These are phyloP conservation scores for Microcaecilia unicolor DNA, from an alignment of 2,797 vertebrate genomes.

Conservation along the genomic window DNA sequence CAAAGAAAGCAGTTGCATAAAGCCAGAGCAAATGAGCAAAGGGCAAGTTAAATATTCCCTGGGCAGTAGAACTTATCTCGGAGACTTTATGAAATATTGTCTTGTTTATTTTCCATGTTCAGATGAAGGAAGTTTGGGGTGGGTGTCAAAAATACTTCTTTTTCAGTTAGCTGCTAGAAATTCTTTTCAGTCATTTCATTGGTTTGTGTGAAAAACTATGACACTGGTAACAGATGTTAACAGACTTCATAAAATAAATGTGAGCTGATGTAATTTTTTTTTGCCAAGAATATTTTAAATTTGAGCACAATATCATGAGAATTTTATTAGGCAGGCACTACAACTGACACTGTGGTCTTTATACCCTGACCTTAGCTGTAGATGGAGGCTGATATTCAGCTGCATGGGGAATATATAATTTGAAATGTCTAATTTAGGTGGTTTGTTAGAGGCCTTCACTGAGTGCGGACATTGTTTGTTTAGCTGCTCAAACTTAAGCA, in stretches of 20 bases:
- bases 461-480: too few relatives aligned
- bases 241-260: neutral
- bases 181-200: neutral
- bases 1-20: conserved; percentile 27
- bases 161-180: conserved; percentile 8
- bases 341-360: too few relatives aligned
- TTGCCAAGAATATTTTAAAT: too few relatives aligned
- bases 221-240: neutral
- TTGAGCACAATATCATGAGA: too few relatives aligned
- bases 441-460: too few relatives aligned
- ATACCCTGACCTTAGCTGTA: too few relatives aligned
- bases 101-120: conserved; percentile 30
- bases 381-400: too few relatives aligned
- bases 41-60: conserved; percentile 32
- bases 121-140: neutral
- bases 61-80: conserved; percentile 30
- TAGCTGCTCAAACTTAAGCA: too few relatives aligned
- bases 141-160: conserved; percentile 8
- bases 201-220: too few relatives aligned
- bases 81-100: conserved; percentile 32
- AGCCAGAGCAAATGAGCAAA: conserved; percentile 34
- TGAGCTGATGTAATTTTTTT: neutral
- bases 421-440: too few relatives aligned
- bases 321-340: too few relatives aligned
- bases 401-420: too few relatives aligned